Conservation (phyloP, 2,113 vertebrate species). For the Bungarus multicinctus region DNA sequence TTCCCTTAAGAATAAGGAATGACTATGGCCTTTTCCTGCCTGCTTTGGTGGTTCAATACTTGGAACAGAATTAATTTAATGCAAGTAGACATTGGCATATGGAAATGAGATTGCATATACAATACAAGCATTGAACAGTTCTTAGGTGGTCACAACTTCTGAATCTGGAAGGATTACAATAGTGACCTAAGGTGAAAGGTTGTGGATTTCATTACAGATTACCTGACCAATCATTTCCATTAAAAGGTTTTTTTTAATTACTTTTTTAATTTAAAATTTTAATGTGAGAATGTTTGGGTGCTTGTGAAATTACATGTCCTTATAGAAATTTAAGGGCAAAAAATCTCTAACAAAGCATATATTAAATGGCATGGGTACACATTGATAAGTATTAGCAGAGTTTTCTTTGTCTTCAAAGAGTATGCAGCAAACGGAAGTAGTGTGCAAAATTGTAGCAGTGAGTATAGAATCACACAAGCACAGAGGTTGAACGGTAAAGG, state of each 20-base stretch:
- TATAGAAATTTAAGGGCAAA: neutral
- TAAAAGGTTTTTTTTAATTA: neutral
- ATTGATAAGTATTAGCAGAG: no score
- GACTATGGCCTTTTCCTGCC: neutral
- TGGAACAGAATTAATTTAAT: neutral
- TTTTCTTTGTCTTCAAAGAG: no score
- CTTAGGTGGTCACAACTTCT: neutral
- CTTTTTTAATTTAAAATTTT: neutral
- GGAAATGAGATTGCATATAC: neutral
- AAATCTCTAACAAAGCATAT: neutral
- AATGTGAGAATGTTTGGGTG: neutral
- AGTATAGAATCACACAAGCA: no score
- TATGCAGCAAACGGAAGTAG: no score
- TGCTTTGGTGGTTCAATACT: neutral
- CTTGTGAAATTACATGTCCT: neutral
- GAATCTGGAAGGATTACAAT: neutral
- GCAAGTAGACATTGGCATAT: neutral
- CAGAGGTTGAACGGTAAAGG: no score
- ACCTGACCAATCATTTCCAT: neutral
- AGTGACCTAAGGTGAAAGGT: neutral
- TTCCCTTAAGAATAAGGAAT: neutral
- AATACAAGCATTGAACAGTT: neutral
- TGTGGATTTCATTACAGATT: slow-evolving; percentile 13
- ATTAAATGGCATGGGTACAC: neutral
- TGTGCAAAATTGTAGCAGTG: no score